Base-by-base conservation (phyloP, 2,113 vertebrate species). In the human region DNA sequence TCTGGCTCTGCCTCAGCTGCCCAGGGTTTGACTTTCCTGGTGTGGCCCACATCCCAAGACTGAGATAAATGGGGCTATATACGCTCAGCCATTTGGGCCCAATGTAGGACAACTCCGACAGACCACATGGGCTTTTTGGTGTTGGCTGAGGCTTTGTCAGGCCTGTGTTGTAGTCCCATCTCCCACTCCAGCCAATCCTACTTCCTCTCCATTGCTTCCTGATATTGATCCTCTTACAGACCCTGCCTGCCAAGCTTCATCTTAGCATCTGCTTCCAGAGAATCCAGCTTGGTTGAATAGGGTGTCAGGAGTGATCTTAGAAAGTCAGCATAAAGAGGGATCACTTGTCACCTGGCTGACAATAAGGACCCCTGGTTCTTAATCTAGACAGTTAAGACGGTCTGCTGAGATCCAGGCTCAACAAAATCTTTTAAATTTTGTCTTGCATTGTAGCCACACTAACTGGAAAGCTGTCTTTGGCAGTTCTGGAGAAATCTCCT, bases 391-490 rank as follows among this genome's bases (percentile, higher is more conserved):
- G 76, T 79, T 59, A 64, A 64, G 48, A 80, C 35, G n/a, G 30
- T 57, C 61, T 38, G 16, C 7, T 32, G 40, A 80, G 64, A 66
- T 25, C 40, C 13, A 66, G 20, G 48, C 17, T 68, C n/a, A 83
- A 79, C n/a, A 95, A 94, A 89, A 80, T 72, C 64, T 78, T 92
- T 40, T 38, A 92, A 94, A 75, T 55, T 59, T 30, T 8, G 12
- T 10, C 82, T 84, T 83, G 13, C 66, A 22, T 35, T 22, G 14
- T 20, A 52, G 82, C 55, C 50, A 45, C 0, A 2, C n/a, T 35
- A n/a, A 30, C n/a, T 73, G 40, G 61, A 82, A 27, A 43, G 72
- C 4, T 88, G 59, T 50, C n/a, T 32, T 52, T 57, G 78, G 90
- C 40, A 73, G 17, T 55, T 35, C 50, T 90, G 32, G 72, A 55